Conservation (phyloP, 2,888 invertebrate genomes). For the Halocaridina rubra region DNA sequence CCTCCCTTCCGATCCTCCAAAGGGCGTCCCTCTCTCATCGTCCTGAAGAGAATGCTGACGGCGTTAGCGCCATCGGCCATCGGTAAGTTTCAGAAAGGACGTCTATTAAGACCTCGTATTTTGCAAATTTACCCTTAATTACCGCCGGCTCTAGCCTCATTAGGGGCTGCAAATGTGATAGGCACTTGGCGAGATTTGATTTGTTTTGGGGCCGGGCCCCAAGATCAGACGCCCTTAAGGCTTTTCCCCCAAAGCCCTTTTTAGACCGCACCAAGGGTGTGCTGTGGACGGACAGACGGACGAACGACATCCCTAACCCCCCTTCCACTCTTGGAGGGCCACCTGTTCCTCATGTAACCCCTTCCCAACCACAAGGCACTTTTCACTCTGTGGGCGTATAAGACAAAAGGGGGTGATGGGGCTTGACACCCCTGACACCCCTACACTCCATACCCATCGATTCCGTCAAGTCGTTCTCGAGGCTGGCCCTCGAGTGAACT, state of each 20-base stretch:
- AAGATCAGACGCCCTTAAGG: conserved; percentile 11
- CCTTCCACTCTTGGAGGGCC: too few relatives aligned
- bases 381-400: too few relatives aligned
- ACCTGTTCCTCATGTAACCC: not conserved
- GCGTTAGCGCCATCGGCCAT: conserved; percentile 35
- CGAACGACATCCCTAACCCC: too few relatives aligned
- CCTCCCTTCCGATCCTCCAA: not conserved
- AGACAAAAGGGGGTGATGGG: too few relatives aligned
- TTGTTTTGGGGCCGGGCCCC: too few relatives aligned
- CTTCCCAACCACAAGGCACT: not conserved
- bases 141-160: conserved; percentile 53
- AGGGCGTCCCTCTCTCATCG: not conserved
- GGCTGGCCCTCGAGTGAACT: not conserved
- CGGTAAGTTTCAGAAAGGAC: conserved; percentile 56
- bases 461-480: not conserved
- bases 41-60: conserved; percentile 44
- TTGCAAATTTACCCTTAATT: conserved; percentile 58
- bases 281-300: too few relatives aligned
- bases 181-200: conserved; percentile 59
- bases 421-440: too few relatives aligned
- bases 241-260: not conserved
- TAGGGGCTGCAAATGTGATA: conserved; percentile 57
- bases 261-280: not conserved
- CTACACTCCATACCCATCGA: too few relatives aligned
- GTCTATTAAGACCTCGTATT: conserved; percentile 21